Base-by-base conservation (phyloP, 2,113 vertebrate species). In the Haplochromis vanheusdeni region DNA sequence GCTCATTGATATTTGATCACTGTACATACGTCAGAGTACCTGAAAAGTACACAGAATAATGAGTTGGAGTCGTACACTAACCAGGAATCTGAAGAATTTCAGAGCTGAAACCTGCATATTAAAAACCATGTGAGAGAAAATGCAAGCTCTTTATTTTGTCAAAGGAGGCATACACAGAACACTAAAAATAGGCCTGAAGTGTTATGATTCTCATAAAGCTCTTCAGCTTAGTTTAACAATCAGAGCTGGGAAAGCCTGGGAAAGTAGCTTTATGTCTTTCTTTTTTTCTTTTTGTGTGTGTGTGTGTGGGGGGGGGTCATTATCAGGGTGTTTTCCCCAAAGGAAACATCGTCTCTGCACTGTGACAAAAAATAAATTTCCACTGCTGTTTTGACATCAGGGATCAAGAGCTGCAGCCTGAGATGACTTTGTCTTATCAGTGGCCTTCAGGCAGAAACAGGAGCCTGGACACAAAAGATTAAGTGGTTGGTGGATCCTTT, bases 311-410 rank as follows among this genome's bases (percentile, higher is more conserved):
- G 58, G 17, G 10, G 1, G 0, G 7, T 6, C 68, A 70, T 87
- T 93, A 94, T 94, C 92, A 81, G 90, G 90, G 90, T 90, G 93
- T 93, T 93, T 91, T 92, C 86, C 84, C 19, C 12, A 82, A 88
- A 94, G 94, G 94, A 95, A 95, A 88, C 37, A n/a, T 87, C 17
- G n/a, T 51, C 58, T 33, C 9, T 55, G 51, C 6, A 13, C 49
- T 33, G 65, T 56, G 83, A 54, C 52, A 68, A 84, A 84, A 89
- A 91, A 47, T 40, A 89, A 19, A 40, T 91, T 81, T 86, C 87
- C 85, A 81, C 52, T 6, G 33, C 65, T 45, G 40, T 58, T 54
- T 70, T 93, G 90, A 94, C 55, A 51, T 93, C 86, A 89, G 40
- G 86, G 89, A 88, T 94, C 89, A 89, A 65, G 73, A 89, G 84